Evolutionary conservation across 2,113 vertebrate genomes (phyloP), one percentile per base, ranked within the genome.

Genomic region (Indicator indicator): DNA sequence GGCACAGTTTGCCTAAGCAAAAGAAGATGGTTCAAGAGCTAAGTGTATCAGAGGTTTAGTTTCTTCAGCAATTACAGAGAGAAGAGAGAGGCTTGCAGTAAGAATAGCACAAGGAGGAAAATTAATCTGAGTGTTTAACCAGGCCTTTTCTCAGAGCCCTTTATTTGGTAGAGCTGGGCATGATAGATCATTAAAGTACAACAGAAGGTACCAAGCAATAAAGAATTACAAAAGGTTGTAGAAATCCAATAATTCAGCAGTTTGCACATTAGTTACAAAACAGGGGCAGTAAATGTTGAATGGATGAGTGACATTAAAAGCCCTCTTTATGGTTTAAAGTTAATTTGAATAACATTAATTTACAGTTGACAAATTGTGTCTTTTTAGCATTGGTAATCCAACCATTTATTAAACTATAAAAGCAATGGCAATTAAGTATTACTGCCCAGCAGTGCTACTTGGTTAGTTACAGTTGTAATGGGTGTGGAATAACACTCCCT

Each of bases 261-360:
- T 94, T 97, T 69, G 12, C 69, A 85, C 72, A 62, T 93, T 70
- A 91, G 12, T 93, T 94, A 58, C 79, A 89, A 95, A 96, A 76
- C 33, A 93, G 30, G 52, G 13, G 65, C 84, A 56, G 54, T 95
- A 96, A 96, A 94, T 83, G 54, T 73, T 82, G 42, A 79, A 83
- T 91, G 88, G 90, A 83, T 95, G 91, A 92, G 67, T 95, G 89
- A 95, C 86, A 91, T 97, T 96, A 95, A 97, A 95, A 94, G 67
- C 72, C 55, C 18, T 86, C 90, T 97, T 95, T 91, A 90, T 90
- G 86, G 86, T 70, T 82, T 48, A 92, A 63, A 92, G 83, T 92
- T 96, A 95, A 93, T 96, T 97, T 97, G 91, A 96, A 94, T 97
- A 94, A 52, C 86, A 84, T 93, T 96, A 88, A 96, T 94, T 96